Conservation (phyloP, 2,888 invertebrate species). For the Phrixothrix hirtus region DNA sequence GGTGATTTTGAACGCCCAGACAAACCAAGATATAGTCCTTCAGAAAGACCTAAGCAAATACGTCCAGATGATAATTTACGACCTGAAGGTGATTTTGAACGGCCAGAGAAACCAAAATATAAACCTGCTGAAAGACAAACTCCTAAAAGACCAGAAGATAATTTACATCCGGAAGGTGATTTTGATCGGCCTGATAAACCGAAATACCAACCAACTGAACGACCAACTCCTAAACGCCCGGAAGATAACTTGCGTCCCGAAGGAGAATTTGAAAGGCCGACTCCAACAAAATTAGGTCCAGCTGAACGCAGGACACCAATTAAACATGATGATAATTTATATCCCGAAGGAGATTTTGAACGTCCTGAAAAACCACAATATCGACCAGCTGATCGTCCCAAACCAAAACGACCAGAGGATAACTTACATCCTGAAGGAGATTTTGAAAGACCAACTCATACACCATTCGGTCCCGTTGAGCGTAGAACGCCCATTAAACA, state of each 20-base stretch:
- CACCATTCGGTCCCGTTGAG: slow-evolving; percentile 50
- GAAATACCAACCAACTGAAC: slow-evolving; percentile 55
- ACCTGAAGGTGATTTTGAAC: slow-evolving; percentile 57
- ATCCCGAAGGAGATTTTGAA: slow-evolving; percentile 59
- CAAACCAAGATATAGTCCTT: slow-evolving; percentile 49
- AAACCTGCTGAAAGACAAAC: slow-evolving; percentile 52
- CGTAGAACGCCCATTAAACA: slow-evolving; percentile 45
- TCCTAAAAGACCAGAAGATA: slow-evolving; percentile 58
- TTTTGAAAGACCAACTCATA: slow-evolving; percentile 52
- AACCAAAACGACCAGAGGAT: slow-evolving; percentile 62
- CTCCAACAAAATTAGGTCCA: slow-evolving; percentile 40
- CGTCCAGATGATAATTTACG: slow-evolving; percentile 59
- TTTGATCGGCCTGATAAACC: slow-evolving; percentile 56
- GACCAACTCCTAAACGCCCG: slow-evolving; percentile 56
- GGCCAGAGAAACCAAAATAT: slow-evolving; percentile 43
- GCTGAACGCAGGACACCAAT: slow-evolving; percentile 51
- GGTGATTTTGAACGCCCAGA: slow-evolving; percentile 54
- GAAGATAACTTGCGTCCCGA: slow-evolving; percentile 61
- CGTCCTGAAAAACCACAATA: slow-evolving; percentile 51
- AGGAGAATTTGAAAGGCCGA: slow-evolving; percentile 58
- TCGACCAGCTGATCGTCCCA: slow-evolving; percentile 57
- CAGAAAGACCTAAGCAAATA: slow-evolving; percentile 53
- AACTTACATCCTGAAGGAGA: slow-evolving; percentile 67
- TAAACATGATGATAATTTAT: slow-evolving; percentile 57
- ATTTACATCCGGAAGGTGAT: slow-evolving; percentile 59